Conservation (phyloP, 2,797 vertebrate species). For the Tenualosa thibaudeaui region DNA sequence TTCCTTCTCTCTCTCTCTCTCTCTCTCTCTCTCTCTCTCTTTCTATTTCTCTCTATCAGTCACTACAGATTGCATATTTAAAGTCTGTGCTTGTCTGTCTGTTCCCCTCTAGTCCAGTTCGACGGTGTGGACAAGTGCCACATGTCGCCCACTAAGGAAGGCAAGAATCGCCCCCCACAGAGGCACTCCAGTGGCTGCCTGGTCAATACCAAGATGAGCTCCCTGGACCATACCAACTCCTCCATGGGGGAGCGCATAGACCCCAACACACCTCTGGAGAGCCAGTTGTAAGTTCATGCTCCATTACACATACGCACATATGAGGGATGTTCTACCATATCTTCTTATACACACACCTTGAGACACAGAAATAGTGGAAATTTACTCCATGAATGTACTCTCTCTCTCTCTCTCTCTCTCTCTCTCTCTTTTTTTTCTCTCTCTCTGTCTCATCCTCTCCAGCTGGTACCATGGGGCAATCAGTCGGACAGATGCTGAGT, state of each 20-base stretch:
- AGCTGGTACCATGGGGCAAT: constrained; percentile 99
- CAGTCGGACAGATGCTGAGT: constrained; percentile 93
- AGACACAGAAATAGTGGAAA: neutral
- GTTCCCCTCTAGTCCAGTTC: constrained; percentile 79
- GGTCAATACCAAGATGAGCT: constrained; percentile 84
- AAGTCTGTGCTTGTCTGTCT: neutral
- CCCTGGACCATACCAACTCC: constrained; percentile 70
- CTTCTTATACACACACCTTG: no score
- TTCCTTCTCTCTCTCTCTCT: no score
- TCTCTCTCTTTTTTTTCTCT: neutral
- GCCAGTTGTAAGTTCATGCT: constrained; percentile 88
- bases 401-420: neutral
- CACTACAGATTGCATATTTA: no score
- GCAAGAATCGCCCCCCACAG: constrained; percentile 82
- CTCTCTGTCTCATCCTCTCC: constrained; percentile 24
- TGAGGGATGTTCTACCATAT: neutral
- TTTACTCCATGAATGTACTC: neutral
- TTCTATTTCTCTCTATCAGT: neutral
- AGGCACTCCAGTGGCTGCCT: constrained; percentile 84
- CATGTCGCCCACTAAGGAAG: constrained; percentile 87
- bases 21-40: neutral
- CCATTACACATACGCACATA: neutral
- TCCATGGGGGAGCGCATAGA: constrained; percentile 82
- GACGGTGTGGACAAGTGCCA: constrained; percentile 83
- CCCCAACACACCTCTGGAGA: constrained; percentile 90